Percentiles rank a stretch among this genome's conserved stretches.
These are phyloP conservation scores for Habrosyne pyritoides DNA, from an alignment of 2,888 invertebrate genomes.

Conservation along the genomic window DNA sequence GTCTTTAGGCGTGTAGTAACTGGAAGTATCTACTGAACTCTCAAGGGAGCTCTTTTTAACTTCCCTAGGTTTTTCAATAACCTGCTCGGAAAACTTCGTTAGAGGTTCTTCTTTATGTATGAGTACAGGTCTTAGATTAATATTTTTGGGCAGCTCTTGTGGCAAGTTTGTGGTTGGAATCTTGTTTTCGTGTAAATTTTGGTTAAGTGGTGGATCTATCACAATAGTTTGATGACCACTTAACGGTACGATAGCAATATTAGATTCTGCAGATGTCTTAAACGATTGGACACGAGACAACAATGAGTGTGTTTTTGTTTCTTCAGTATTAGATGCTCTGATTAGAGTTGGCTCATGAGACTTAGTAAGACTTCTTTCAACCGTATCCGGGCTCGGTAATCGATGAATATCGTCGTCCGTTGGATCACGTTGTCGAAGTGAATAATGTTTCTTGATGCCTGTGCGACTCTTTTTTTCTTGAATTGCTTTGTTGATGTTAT, in stretches of 20 bases:
- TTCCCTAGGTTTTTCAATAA: conserved; percentile 37
- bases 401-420: conserved; percentile 62
- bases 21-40: conserved; percentile 57
- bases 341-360: conserved; percentile 31
- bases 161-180: conserved; percentile 16
- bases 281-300: conserved; percentile 76
- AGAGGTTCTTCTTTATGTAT: conserved; percentile 23
- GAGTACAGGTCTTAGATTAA: conserved; percentile 11
- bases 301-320: conserved; percentile 60
- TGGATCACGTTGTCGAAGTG: conserved; percentile 76
- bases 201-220: conserved; percentile 71
- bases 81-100: conserved; percentile 24
- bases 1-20: conserved; percentile 64
- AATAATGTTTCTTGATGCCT: conserved; percentile 77
- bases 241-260: conserved; percentile 74
- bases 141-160: conserved; percentile 25
- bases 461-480: conserved; percentile 54
- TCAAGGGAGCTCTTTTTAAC: conserved; percentile 32
- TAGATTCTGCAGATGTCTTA: conserved; percentile 76
- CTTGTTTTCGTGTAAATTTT: conserved; percentile 38
- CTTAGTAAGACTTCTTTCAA: conserved; percentile 51
- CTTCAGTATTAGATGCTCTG: conserved; percentile 45
- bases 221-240: conserved; percentile 82
- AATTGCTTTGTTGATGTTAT: conserved; percentile 58
- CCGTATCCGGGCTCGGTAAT: conserved; percentile 68